A percentile compares a stretch with the other conserved stretches of the same genome.
phyloP scores from a whole-genome alignment of 2,888 invertebrate species.

The Hypena proboscidalis region DNA sequence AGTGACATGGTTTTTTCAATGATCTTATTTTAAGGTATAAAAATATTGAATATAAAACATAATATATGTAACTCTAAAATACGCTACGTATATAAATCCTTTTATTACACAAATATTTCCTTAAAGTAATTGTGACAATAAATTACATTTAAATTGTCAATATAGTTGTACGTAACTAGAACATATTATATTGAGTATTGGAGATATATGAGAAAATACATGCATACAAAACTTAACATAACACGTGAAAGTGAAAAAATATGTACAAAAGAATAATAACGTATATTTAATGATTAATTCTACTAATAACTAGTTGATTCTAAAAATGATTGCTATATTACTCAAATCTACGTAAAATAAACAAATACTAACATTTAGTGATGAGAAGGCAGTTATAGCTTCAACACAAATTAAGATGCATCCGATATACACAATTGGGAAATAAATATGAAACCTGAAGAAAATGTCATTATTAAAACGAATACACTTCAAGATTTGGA shows the following conservation, averaged over 20 bases:
- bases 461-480: neutral
- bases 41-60: slow-evolving; percentile 38
- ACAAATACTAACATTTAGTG: slow-evolving; percentile 26
- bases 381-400: slow-evolving; percentile 14
- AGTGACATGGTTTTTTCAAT: slow-evolving; percentile 38
- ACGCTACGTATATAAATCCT: slow-evolving; percentile 37
- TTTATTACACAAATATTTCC: slow-evolving; percentile 38
- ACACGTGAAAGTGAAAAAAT: slow-evolving; percentile 30
- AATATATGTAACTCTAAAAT: slow-evolving; percentile 37
- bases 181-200: slow-evolving; percentile 50
- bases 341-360: slow-evolving; percentile 26
- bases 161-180: slow-evolving; percentile 37
- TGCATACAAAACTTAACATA: slow-evolving; percentile 24
- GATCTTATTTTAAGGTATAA: slow-evolving; percentile 35
- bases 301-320: slow-evolving; percentile 12
- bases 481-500: neutral
- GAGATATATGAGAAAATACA: slow-evolving; percentile 42
- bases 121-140: slow-evolving; percentile 52
- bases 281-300: slow-evolving; percentile 22
- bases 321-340: slow-evolving; percentile 23
- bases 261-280: slow-evolving; percentile 49
- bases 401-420: neutral
- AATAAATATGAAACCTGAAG: slow-evolving; percentile 8
- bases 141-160: slow-evolving; percentile 53
- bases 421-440: slow-evolving; percentile 2